Evolutionary conservation across 2,888 invertebrate species (phyloP), one percentile per base, ranked within the genome.

Genomic region (Habrosyne pyritoides): DNA sequence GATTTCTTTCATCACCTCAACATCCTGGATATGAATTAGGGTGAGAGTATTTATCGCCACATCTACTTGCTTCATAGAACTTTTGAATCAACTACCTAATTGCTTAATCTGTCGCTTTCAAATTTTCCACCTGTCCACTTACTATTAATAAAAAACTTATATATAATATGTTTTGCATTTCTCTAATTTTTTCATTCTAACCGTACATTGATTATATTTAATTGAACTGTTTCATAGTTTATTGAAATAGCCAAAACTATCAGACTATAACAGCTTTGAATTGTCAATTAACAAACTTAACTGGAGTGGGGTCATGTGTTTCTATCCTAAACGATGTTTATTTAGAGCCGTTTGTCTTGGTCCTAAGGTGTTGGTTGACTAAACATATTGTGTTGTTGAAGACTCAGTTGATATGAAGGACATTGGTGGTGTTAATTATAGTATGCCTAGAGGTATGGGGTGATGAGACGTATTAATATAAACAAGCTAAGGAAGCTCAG

Each of bases 181-280:
- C n/a, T n/a, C n/a, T n/a, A n/a, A 42, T 67, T 71, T 48, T 64
- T 22, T 47, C 0, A 8, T 42, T 8, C 0, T 30, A 47, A 63
- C 64, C 63, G 67, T 83, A 76, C 73, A 6, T 7, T 47, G 53
- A 60, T 66, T 75, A 75, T 79, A 79, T 83, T 84, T 78, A 75
- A 69, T 67, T 73, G 72, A 70, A 64, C 65, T 56, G 55, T 67
- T 60, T 61, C 81, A 50, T 50, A 30, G 77, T 87, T 85, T 83
- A 82, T 83, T 77, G 73, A 83, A 84, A 85, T 83, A 75, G 77
- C 77, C 80, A 66, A 79, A 86, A 87, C 87, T 84, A 83, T 84
- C 70, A 82, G 74, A 79, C 81, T 78, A 78, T 77, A 74, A 72
- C 73, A 70, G 71, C 79, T 79, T 84, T 73, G 75, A 70, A 76